These are phyloP conservation scores for Petrolisthes cinctipes DNA, from an alignment of 2,888 invertebrate genomes.

Conservation along the genomic window DNA sequence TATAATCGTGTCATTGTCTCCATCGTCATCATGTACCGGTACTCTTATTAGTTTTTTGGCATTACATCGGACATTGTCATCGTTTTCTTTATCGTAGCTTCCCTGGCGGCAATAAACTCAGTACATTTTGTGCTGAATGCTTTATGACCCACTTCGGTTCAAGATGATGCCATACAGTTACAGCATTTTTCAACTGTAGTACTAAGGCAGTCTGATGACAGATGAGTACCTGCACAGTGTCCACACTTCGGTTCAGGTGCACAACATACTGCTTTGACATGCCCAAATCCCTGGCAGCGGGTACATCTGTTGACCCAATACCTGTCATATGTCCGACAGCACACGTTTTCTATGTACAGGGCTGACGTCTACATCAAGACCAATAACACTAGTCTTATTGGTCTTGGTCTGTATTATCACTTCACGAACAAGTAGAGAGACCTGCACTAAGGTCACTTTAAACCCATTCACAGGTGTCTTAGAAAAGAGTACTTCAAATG, in stretches of 20 bases:
- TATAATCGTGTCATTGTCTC: too few species aligned
- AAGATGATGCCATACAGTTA: not conserved
- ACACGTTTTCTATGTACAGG: not conserved
- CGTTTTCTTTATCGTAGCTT: constrained; percentile 5
- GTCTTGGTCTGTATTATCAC: constrained; percentile 22
- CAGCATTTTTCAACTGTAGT: not conserved
- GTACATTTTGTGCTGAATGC: not conserved
- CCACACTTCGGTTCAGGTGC: not conserved
- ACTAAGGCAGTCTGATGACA: not conserved
- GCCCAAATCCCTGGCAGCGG: not conserved
- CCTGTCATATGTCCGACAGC: too few species aligned
- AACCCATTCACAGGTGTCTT: not conserved
- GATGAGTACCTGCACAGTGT: not conserved
- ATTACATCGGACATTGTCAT: constrained; percentile 18
- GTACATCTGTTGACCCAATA: not conserved
- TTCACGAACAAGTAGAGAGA: not conserved
- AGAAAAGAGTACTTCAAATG: too few species aligned
- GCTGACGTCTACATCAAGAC: too few species aligned
- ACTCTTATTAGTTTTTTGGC: too few species aligned
- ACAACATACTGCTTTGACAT: not conserved
- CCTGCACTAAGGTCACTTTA: not conserved
- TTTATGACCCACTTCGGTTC: not conserved
- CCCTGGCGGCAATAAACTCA: not conserved
- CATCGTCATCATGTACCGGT: too few species aligned
- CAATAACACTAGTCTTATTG: too few species aligned